Percentiles rank a stretch among this genome's conserved stretches.
These are phyloP conservation scores for Darevskia nairensis DNA, from an alignment of 2,797 vertebrate species.

Conservation along the genomic window DNA sequence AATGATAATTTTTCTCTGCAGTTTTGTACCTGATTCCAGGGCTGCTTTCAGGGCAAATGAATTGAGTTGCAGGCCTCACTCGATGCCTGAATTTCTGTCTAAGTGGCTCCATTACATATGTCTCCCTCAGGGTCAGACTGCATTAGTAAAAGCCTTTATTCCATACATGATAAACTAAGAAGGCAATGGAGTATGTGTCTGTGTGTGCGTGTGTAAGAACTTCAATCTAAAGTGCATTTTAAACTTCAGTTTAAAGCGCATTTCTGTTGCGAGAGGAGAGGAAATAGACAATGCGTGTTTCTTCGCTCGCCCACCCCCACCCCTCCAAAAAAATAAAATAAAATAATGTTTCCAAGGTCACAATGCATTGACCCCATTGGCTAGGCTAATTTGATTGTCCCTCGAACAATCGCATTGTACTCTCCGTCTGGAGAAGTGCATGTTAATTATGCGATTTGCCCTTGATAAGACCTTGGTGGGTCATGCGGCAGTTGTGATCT, in stretches of 20 bases:
- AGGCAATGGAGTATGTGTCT: slow-evolving; percentile 42
- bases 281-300: slow-evolving; percentile 75
- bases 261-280: slow-evolving; percentile 62
- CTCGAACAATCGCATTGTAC: slow-evolving; percentile 87
- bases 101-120: slow-evolving; percentile 77
- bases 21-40: neutral
- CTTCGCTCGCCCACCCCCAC: neutral
- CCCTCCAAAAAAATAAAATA: neutral
- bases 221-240: slow-evolving; percentile 34
- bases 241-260: slow-evolving; percentile 21
- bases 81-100: slow-evolving; percentile 74
- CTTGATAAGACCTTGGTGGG: slow-evolving; percentile 96
- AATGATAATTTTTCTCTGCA: slow-evolving; percentile 42
- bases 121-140: slow-evolving; percentile 77
- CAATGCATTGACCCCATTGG: slow-evolving; percentile 91
- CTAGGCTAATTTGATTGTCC: slow-evolving; percentile 96
- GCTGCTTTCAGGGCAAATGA: slow-evolving; percentile 69
- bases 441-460: slow-evolving; percentile 95
- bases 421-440: slow-evolving; percentile 89
- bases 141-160: slow-evolving; percentile 73
- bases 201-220: slow-evolving; percentile 42
- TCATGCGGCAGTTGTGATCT: slow-evolving; percentile 98
- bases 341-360: slow-evolving; percentile 84
- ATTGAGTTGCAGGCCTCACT: slow-evolving; percentile 68
- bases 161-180: slow-evolving; percentile 70